These are phyloP conservation scores for Patella depressa DNA, from an alignment of 2,888 invertebrate genomes.

Conservation along the genomic window DNA sequence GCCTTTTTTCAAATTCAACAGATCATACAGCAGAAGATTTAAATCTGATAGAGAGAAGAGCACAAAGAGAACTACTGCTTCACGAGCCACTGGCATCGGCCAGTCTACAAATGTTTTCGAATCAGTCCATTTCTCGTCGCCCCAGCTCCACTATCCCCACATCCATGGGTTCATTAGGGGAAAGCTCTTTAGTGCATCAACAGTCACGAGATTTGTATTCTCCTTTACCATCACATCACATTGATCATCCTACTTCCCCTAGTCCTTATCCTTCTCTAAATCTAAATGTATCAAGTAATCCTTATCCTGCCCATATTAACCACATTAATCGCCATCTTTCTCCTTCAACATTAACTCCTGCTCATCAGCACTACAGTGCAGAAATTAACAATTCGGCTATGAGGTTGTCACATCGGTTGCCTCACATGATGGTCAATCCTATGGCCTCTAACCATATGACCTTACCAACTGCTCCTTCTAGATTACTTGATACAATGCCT, in stretches of 20 bases:
- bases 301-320: slow-evolving; percentile 23
- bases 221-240: slow-evolving; percentile 3
- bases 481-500: slow-evolving; percentile 13
- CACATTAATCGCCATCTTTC: slow-evolving; percentile 17
- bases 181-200: neutral
- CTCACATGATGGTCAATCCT: slow-evolving; percentile 20
- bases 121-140: neutral
- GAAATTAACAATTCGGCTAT: slow-evolving; percentile 16
- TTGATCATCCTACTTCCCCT: slow-evolving; percentile 14
- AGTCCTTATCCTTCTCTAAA: slow-evolving; percentile 19
- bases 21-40: neutral
- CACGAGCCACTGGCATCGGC: slow-evolving; percentile 3
- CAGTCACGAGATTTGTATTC: neutral
- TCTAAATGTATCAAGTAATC: slow-evolving; percentile 15
- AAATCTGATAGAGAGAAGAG: neutral
- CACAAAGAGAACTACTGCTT: slow-evolving; percentile 7
- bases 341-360: slow-evolving; percentile 9
- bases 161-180: neutral
- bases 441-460: slow-evolving; percentile 22
- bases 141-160: neutral
- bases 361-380: slow-evolving; percentile 8
- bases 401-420: slow-evolving; percentile 16
- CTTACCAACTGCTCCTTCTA: slow-evolving; percentile 20
- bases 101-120: neutral
- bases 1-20: slow-evolving; percentile 6